phyloP scores from a whole-genome alignment of 1,140 invertebrate species.

The Drosophila carrolli region DNA sequence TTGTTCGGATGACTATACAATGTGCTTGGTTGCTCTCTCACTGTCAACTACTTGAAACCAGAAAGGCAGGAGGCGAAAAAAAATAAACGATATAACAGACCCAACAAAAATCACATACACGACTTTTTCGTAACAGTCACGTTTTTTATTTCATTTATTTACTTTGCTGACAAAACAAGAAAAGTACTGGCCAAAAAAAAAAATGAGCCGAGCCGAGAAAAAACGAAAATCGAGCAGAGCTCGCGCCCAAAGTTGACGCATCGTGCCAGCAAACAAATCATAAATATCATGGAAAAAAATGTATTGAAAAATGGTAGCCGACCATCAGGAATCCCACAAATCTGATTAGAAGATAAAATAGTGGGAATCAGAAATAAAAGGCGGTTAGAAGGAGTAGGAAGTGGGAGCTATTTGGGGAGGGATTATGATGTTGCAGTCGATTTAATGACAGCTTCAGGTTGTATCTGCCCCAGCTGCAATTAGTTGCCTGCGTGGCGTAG shows the following conservation, averaged over 20 bases:
- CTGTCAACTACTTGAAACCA: slow-evolving; percentile 69
- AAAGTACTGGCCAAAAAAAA: slow-evolving; percentile 36
- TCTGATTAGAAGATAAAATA: slow-evolving; percentile 64
- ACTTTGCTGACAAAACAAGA: slow-evolving; percentile 72
- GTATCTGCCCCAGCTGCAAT: slow-evolving; percentile 27
- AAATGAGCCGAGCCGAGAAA: not conserved
- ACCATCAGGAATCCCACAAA: slow-evolving; percentile 50
- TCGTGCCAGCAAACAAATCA: slow-evolving; percentile 61
- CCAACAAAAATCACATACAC: slow-evolving; percentile 70
- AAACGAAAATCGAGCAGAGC: slow-evolving; percentile 45
- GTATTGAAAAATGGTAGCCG: slow-evolving; percentile 26
- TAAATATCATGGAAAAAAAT: slow-evolving; percentile 38
- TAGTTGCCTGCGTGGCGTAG: slow-evolving; percentile 37
- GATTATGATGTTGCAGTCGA: slow-evolving; percentile 77
- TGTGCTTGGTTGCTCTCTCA: slow-evolving; percentile 21
- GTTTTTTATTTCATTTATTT: slow-evolving; percentile 75
- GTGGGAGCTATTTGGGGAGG: slow-evolving; percentile 30
- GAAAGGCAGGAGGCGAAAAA: slow-evolving; percentile 18
- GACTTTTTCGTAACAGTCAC: slow-evolving; percentile 78
- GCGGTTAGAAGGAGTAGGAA: slow-evolving; percentile 10
- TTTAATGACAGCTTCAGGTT: slow-evolving; percentile 80
- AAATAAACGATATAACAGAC: slow-evolving; percentile 43
- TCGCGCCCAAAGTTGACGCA: slow-evolving; percentile 58
- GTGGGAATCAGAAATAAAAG: slow-evolving; percentile 2
- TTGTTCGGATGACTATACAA: slow-evolving; percentile 55